Evolutionary conservation across 2,113 vertebrate genomes (phyloP).

Genomic region (Macheiramphus alcinus): DNA sequence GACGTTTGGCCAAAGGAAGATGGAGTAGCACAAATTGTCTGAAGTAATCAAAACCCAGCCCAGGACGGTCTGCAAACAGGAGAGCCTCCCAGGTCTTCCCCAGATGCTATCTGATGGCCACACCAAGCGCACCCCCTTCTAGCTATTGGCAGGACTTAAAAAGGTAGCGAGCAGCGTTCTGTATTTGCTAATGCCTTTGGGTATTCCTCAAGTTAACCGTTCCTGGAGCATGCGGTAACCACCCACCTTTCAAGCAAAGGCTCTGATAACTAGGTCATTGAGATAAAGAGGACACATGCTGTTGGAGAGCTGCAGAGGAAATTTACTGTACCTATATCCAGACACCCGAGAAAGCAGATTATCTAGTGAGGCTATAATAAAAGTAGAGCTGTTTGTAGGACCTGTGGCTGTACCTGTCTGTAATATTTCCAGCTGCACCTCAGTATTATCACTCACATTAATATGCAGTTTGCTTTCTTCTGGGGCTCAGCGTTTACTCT

Average conservation of each 20-base stretch:
- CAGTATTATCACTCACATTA: fast-evolving
- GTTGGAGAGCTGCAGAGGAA: neutral
- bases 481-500: neutral
- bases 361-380: neutral
- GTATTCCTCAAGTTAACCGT: neutral
- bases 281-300: neutral
- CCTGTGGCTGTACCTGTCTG: neutral
- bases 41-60: neutral
- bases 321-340: neutral
- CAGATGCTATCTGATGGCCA: neutral
- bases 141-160: neutral
- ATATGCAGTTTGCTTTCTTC: neutral
- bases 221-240: fast-evolving
- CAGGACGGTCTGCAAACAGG: neutral
- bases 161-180: neutral
- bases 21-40: neutral
- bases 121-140: too few relatives aligned
- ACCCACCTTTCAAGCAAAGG: neutral
- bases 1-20: neutral
- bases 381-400: neutral
- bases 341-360: neutral
- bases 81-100: neutral
- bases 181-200: neutral
- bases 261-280: neutral
- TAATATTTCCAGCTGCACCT: neutral